Base-by-base conservation (phyloP, 2,113 vertebrate genomes). In the Ciconia maguari region DNA sequence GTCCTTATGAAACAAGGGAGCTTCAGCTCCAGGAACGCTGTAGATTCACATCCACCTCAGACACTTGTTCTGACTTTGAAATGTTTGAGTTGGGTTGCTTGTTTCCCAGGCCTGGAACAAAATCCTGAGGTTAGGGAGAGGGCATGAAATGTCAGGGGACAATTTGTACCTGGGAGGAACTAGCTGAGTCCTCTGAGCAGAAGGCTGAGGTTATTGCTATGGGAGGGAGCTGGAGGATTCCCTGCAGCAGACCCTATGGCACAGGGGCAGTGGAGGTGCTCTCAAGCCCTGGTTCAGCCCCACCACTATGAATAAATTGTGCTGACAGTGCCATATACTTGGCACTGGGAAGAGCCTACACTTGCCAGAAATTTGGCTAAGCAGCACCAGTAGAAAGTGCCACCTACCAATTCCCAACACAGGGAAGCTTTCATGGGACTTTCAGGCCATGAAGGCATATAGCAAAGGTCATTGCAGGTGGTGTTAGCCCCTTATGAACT, bases 1-100 rank as follows among this genome's bases (percentile, higher is more conserved):
- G 93, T 18, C 83, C 60, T 85, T 83, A 91, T 91, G 89, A 93
- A 71, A 93, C 84, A 93, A 95, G 91, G 91, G 34, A 44, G 27
- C 36, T 81, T 65, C 51, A 60, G 46, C 36, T 44, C 27, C 52
- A 52, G 69, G 69, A 88, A 16, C 38, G 68, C 66, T 78, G 34
- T 34, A 58, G 85, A 74, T 87, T 94, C 66, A 25, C 58, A 64
- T 72, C 52, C 36, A 61, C 48, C 61, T 71, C 69, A 84, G 84
- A 83, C 42, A 32, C 22, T 17, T 79, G 69, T 83, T 58, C 91
- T 76, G 74, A 42, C 61, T 87, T 69, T 21, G 22, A n/a, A 83
- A 65, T 57, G 8, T 72, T 57, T 89, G 32, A 34, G 38, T 19
- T 46, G 54, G 30, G 8, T 42, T 68, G 58, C 9, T 41, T 16